Evolutionary conservation across 1,140 invertebrate species (phyloP), one percentile per base, ranked within the genome.

Genomic region (Leptoteleia sp.): DNA sequence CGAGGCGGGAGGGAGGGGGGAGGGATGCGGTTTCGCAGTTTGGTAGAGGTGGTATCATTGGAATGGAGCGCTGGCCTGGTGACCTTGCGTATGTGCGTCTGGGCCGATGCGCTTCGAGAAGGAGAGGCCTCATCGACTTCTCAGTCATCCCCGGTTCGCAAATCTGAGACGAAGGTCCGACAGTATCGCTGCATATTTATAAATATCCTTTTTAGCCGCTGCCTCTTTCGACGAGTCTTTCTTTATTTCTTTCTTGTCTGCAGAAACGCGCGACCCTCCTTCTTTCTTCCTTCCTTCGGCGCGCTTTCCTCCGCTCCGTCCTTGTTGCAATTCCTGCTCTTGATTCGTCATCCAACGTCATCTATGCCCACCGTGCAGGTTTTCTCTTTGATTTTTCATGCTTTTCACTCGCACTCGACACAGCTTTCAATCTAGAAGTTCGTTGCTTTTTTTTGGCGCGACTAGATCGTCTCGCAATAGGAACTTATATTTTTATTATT

Each of bases 31-130:
- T 62, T 59, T 50, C 43, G 45, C 55, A 47, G 43, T 65, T 76
- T 61, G 48, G 54, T 79, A 81, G 86, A 81, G 83, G 22, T 83
- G 84, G 82, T 85, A 85, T 79, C 84, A 84, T 79, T 83, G 82
- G 83, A 82, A 80, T 82, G 82, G 84, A 80, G 80, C 84, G 80
- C 80, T 86, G 84, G 85, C 87, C 84, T 85, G 82, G 81, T 89
- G 87, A 89, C 88, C 88, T 89, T 89, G 87, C 82, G 76, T 76
- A 81, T 82, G 83, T 82, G 83, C 83, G 81, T 85, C 84, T 82
- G 83, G 81, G 72, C 64, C 82, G 84, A 85, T 84, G 82, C 82
- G 81, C 84, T 81, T 70, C 54, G 73, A 64, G 64, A 70, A 70
- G 52, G 67, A 73, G 76, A 79, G 67, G 45, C 22, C 59, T 38